Conservation (phyloP, 1,140 invertebrate species). For the Chymomyza costata region DNA sequence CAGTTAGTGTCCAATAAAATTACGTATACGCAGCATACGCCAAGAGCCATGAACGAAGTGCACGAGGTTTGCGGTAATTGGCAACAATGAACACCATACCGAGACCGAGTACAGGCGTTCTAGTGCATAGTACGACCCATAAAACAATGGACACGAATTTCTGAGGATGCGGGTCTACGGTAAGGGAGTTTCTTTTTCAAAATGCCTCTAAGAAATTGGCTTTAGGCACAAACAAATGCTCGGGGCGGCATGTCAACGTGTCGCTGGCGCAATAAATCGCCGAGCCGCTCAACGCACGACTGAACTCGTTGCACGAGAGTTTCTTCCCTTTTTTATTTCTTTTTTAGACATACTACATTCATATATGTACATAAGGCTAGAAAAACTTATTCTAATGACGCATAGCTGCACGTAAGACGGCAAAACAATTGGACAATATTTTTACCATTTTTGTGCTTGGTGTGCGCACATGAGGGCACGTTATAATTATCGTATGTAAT, state of each 20-base stretch:
- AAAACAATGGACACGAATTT: constrained; percentile 45
- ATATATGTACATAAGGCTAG: too few species aligned
- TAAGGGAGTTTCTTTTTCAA: too few species aligned
- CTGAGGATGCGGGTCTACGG: constrained; percentile 1
- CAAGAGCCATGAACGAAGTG: constrained; percentile 34
- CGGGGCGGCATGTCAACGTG: constrained; percentile 56
- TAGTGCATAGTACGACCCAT: constrained; percentile 27
- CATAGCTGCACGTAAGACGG: constrained; percentile 51
- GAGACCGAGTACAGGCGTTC: constrained; percentile 7
- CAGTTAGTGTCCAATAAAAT: constrained; percentile 65
- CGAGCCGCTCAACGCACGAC: constrained; percentile 43
- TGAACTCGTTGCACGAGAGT: too few species aligned
- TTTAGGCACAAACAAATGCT: constrained; percentile 2
- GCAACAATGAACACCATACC: constrained; percentile 34
- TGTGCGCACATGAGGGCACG: constrained; percentile 29
- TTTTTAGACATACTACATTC: too few species aligned
- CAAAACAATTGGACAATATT: constrained; percentile 27
- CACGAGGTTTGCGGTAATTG: constrained; percentile 59
- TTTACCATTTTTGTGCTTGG: not conserved
- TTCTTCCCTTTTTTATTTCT: too few species aligned
- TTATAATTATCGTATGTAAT: constrained; percentile 66
- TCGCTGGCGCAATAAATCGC: constrained; percentile 62
- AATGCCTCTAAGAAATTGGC: constrained; percentile 31
- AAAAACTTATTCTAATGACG: constrained; percentile 2
- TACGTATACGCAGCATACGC: constrained; percentile 53